These are phyloP conservation scores for Apocrypta bakeri DNA, from an alignment of 1,140 invertebrate species.

Conservation along the genomic window DNA sequence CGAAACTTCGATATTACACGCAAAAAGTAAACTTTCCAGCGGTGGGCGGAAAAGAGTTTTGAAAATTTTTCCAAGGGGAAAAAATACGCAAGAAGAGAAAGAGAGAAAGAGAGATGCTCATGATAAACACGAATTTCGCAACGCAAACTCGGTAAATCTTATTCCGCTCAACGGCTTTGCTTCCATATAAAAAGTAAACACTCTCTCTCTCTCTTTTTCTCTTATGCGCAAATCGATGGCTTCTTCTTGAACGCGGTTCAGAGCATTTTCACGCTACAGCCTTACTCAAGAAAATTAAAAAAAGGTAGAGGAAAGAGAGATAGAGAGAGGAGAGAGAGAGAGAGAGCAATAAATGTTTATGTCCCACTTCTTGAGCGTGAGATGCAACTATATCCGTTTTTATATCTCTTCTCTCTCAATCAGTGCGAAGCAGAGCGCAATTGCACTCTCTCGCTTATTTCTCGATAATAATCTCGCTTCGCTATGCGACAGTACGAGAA, in stretches of 20 bases:
- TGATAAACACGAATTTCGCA: slow-evolving; percentile 6
- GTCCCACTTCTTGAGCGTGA: not conserved
- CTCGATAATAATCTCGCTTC: not conserved
- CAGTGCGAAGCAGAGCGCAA: not conserved
- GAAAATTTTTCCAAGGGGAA: too few relatives aligned
- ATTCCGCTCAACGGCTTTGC: not conserved
- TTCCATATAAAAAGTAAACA: slow-evolving; percentile 10
- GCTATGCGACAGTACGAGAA: not conserved
- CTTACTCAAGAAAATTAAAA: slow-evolving; percentile 23
- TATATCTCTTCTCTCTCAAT: not conserved
- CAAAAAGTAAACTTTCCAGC: too few relatives aligned
- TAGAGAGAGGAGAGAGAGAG: too few relatives aligned
- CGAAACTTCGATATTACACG: too few relatives aligned
- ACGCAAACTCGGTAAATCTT: not conserved
- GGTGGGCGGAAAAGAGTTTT: too few relatives aligned
- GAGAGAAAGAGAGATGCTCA: not conserved
- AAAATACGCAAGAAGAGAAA: too few relatives aligned
- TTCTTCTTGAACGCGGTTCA: not conserved
- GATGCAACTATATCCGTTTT: not conserved
- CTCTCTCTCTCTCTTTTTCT: too few relatives aligned
- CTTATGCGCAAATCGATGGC: not conserved
- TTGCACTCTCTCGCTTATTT: not conserved
- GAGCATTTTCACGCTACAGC: not conserved
- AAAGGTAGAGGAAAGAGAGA: not conserved
- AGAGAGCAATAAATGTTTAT: slow-evolving; percentile 16